Base-by-base conservation (phyloP, 1,140 invertebrate species). In the Drosophila asahinai region DNA sequence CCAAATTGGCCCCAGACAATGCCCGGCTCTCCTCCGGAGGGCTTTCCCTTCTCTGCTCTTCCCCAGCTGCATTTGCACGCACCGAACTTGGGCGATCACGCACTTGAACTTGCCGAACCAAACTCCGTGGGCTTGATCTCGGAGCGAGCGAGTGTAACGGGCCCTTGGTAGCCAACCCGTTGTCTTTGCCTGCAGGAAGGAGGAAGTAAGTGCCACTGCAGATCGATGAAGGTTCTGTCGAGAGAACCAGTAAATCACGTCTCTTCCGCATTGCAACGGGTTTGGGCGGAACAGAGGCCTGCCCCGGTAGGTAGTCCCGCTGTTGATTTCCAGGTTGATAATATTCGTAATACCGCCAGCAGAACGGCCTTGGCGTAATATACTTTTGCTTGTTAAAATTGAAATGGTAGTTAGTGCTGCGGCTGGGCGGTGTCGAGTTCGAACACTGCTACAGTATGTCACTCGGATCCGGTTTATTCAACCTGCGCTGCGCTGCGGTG, bases 381-480 rank as follows among this genome's bases (percentile, higher is more conserved):
- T 45, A 55, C 47, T 66, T 59, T 66, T 62, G 42, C 71, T 43
- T 61, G 42, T 63, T 70, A 22, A 62, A 70, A 81, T 65, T 64
- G 47, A 71, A 77, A 62, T 76, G 38, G 36, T 33, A 59, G 58
- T 42, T 38, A 27, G 45, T 42, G 27, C 19, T 74, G 36, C 51
- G 25, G 3, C 42, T 42, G 42, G 30, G 36, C 51, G 61, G 15
- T 71, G 60, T 30, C 9, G 33, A 43, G 19, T 38, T 51, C 19
- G 60, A 47, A 17, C 33, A 67, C 61, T 68, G 80, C 52, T 74
- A 58, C 54, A 82, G 62, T 78, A 67, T 74, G 58, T 67, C 47
- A 57, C 52, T 73, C 11, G 55, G 61, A 81, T 81, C 80, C 80
- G 80, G 80, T 81, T 81, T 77, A 54, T 63, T 62, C 47, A 62